Percentiles rank a stretch among this genome's conserved stretches.
phyloP scores from a whole-genome alignment of 1,140 invertebrate genomes.

The Brachionus paranguensis region DNA sequence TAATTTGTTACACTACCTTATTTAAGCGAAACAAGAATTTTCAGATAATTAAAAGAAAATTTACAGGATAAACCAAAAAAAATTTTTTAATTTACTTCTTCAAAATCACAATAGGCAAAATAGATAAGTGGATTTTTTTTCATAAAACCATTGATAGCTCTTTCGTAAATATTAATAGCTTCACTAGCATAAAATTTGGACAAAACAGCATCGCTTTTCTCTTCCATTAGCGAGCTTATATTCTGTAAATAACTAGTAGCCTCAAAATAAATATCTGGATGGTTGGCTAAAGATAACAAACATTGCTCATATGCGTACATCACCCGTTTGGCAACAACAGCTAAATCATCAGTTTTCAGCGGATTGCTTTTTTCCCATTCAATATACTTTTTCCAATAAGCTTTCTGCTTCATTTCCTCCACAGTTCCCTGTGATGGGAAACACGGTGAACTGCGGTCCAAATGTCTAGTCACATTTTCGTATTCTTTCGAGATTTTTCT shows the following conservation, averaged over 20 bases:
- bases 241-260: constrained; percentile 27
- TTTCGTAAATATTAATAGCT: constrained; percentile 83
- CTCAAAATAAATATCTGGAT: constrained; percentile 83
- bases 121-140: constrained; percentile 87
- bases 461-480: constrained; percentile 83
- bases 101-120: constrained; percentile 97
- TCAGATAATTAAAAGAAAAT: too few relatives aligned
- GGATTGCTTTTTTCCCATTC: constrained; percentile 95
- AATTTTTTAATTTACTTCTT: constrained; percentile 63
- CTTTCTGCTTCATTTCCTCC: constrained; percentile 78
- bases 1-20: too few relatives aligned
- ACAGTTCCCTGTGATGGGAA: constrained; percentile 71
- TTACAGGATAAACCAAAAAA: too few relatives aligned
- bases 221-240: not conserved
- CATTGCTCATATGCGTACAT: constrained; percentile 99
- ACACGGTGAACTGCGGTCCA: constrained; percentile 71
- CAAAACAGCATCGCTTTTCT: constrained; percentile 47
- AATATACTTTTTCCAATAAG: constrained; percentile 91
- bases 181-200: constrained; percentile 86
- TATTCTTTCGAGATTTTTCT: constrained; percentile 90
- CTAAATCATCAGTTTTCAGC: constrained; percentile 85
- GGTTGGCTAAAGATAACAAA: constrained; percentile 86
- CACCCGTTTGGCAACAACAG: constrained; percentile 73
- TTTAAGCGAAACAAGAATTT: too few relatives aligned
- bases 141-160: constrained; percentile 72